Base-by-base conservation (phyloP, 2,888 invertebrate genomes). In the Elysia crispata region DNA sequence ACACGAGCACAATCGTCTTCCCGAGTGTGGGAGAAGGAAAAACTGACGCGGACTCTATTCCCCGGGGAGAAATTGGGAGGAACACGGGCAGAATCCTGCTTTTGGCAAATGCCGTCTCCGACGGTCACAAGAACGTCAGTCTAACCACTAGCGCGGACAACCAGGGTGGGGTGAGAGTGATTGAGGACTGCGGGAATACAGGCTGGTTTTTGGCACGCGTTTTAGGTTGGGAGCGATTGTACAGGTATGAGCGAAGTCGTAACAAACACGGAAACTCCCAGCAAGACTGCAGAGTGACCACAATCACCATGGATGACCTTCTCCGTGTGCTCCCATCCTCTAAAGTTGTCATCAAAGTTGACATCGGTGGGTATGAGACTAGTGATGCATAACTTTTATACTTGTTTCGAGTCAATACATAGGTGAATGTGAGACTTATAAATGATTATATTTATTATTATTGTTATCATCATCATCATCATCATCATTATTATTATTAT, bases 131-230 rank as follows among this genome's bases (percentile, higher is more conserved):
- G n/a, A 82, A 82, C 30, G 85, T 87, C 25, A 83, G 82, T 15
- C 72, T 90, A 70, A 79, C 81, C 8, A 57, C 76, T 13, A 85
- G 86, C 64, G 73, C 54, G 18, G 86, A 85, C 69, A 90, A 90
- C 81, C 87, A 89, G 79, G 90, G 90, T 15, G 90, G 89, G 0
- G 82, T 87, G 13, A 79, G 83, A 69, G 84, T 89, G 25, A 23
- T 81, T 23, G 83, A 83, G 23, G 75, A 70, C 13, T 64, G 78
- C 57, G 73, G 69, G 23, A 15, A 6, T 8, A 13, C 57, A 20
- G 5, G 54, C 28, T 30, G 28, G 30, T 28, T 18, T 13, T 28
- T 78, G 78, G 79, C 60, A 6, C 60, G 60, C 23, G 3, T 23
- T 20, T 18, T 23, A 6, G 60, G 20, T 6, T 18, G 3, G 23